A percentile compares a stretch with the other conserved stretches of the same genome.
phyloP scores from a whole-genome alignment of 2,113 vertebrate genomes.

The Murina feae region DNA sequence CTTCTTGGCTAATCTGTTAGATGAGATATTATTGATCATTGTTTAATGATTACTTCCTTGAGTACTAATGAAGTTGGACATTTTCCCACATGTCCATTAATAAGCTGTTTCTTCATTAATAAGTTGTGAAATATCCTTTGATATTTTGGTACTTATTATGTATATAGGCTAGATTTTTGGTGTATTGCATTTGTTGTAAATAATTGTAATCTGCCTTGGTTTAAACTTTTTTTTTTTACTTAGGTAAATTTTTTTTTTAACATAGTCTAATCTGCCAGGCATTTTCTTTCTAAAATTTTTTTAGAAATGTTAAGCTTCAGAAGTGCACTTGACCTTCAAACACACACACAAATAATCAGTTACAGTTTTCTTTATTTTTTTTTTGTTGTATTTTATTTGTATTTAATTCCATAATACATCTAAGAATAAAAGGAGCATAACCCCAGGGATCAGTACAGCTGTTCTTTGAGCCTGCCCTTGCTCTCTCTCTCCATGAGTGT shows the following conservation, averaged over 20 bases:
- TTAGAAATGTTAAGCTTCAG: background rate
- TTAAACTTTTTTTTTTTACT: background rate
- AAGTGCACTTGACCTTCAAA: background rate
- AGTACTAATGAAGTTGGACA: background rate
- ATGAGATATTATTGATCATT: background rate
- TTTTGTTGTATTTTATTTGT: background rate
- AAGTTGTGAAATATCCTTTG: background rate
- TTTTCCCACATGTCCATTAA: background rate
- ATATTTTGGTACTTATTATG: background rate
- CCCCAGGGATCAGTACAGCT: background rate
- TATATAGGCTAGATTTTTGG: background rate
- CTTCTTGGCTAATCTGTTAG: background rate
- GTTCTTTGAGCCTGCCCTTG: background rate
- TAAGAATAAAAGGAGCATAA: background rate
- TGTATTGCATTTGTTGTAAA: background rate
- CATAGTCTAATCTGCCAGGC: background rate
- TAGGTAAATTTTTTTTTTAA: background rate
- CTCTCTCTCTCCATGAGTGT: background rate
- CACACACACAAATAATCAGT: background rate
- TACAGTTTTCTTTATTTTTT: background rate
- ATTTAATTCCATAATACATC: background rate
- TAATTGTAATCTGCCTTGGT: background rate
- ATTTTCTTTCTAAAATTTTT: background rate
- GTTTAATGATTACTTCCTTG: constrained; percentile 1
- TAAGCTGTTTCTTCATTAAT: background rate